Base-by-base conservation (phyloP, 2,113 vertebrate genomes). In the Bufo gargarizans region DNA sequence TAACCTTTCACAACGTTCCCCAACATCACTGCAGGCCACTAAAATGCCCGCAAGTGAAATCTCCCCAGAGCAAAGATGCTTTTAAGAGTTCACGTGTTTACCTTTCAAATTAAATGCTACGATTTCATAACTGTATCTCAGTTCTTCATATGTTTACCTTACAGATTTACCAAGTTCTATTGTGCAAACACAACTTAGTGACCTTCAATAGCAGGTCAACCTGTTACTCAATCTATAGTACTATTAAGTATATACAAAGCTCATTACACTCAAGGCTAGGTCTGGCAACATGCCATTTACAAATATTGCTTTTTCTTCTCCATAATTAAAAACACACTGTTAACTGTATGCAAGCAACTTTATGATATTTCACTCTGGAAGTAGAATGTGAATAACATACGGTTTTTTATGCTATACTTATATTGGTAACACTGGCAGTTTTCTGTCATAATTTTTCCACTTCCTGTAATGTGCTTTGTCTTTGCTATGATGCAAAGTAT, bases 161-260 rank as follows among this genome's bases (percentile, higher is more conserved):
- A 20, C 47, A 55, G 22, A 87, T 80, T 50, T 87, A 78, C n/a
- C 16, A 71, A 71, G 47, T 69, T 80, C 76, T 80, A n/a, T 78
- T 80, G 77, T 71, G 76, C 22, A 87, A 80, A 69, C 47, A 69
- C 8, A 69, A 67, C 50, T 58, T 7, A 4, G 58, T 58, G 77
- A 87, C 77, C 86, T 87, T 80, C 81, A 80, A 65, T 69, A 80
- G 67, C 63, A 58, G 77, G 77, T 80, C 77, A 87, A 55, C n/a
- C 49, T 71, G 63, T 87, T 87, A 80, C 50, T 78, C 74, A 86
- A 78, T 49, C 76, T 56, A 72, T 33, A 61, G 79, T 19, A 61
- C 56, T 50, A 16, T 3, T 19, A 82, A 50, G 45, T 67, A 82
- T 19, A 71, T n/a, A 67, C 56, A 82, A 67, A 53, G 59, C 5